Evolutionary conservation across 1,140 invertebrate species (phyloP), one percentile per base, ranked within the genome.

Genomic region (Archivesica marissinica): DNA sequence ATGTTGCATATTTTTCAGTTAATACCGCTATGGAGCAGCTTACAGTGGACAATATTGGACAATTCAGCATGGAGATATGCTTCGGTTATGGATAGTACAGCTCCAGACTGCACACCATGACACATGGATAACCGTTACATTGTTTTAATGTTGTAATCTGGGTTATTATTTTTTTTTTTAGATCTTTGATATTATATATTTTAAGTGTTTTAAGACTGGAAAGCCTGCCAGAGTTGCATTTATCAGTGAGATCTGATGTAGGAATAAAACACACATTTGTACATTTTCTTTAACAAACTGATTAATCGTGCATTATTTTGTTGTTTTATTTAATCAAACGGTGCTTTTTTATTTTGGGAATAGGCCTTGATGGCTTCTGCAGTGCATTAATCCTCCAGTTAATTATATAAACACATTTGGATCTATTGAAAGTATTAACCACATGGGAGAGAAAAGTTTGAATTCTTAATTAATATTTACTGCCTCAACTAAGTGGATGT

Each of bases 1-100:
- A 38, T 70, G n/a, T 2, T 11, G 15, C 15, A 25, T 41, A 23
- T n/a, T 39, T 70, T 13, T 35, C 2, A 6, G 2, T 39, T 70
- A 4, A n/a, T 4, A 23, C 23, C n/a, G 30, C 41, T 39, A 72
- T 70, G 68, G 59, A 47, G 61, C 28, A 30, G 23, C 30, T 41
- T 56, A 33, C 66, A 47, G 47, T 30, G 47, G 33, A 25, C 30
- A n/a, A 70, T 52, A 56, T 47, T 74, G 80, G 70, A 68, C 70
- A 47, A 20, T 83, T 56, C 54, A 72, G 39, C 44, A 74, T 83
- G 80, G 80, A 83, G 68, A 83, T 83, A 47, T 83, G 80, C 25
- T 83, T 83, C 25, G 80, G 80, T 30, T 83, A 83, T 75, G 80
- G 80, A 41, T 83, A 83, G 56, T 59, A 11, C 11, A 17, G 56